Conservation (phyloP, 1,140 invertebrate species). For the Babylonia areolata region DNA sequence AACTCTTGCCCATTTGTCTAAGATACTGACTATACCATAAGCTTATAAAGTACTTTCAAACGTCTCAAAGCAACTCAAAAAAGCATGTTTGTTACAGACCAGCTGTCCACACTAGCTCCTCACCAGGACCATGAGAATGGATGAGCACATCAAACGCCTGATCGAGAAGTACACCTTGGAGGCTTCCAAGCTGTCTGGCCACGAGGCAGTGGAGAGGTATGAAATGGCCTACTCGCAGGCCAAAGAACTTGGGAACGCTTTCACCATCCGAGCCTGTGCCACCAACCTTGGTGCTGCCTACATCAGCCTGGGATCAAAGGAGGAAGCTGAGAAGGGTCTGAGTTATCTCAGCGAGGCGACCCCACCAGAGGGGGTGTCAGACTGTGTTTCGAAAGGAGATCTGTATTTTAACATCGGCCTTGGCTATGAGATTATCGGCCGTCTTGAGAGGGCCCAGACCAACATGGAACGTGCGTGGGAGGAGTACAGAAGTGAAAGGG, state of each 20-base stretch:
- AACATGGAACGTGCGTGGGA: constrained; percentile 38
- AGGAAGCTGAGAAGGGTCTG: constrained; percentile 35
- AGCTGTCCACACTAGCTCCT: too few relatives aligned
- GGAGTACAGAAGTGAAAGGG: constrained; percentile 34
- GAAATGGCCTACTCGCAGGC: constrained; percentile 33
- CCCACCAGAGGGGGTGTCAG: constrained; percentile 31
- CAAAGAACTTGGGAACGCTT: constrained; percentile 28
- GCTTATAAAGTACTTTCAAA: too few relatives aligned
- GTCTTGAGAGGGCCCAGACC: not conserved
- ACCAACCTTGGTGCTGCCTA: constrained; percentile 40
- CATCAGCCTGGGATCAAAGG: constrained; percentile 24
- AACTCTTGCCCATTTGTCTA: too few relatives aligned
- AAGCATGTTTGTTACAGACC: too few relatives aligned
- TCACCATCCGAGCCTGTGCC: constrained; percentile 44
- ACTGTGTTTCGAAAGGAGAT: constrained; percentile 45
- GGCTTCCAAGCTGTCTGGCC: not conserved
- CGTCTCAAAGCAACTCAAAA: too few relatives aligned
- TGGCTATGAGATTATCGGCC: constrained; percentile 41
- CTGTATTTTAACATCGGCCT: constrained; percentile 48
- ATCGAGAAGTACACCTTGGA: constrained; percentile 31
- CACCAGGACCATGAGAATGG: constrained; percentile 16
- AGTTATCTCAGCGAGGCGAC: constrained; percentile 37
- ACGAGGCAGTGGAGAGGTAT: not conserved
- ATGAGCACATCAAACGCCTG: constrained; percentile 23
- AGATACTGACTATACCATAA: too few relatives aligned